phyloP scores from a whole-genome alignment of 2,113 vertebrate species.

The Murina feae region DNA sequence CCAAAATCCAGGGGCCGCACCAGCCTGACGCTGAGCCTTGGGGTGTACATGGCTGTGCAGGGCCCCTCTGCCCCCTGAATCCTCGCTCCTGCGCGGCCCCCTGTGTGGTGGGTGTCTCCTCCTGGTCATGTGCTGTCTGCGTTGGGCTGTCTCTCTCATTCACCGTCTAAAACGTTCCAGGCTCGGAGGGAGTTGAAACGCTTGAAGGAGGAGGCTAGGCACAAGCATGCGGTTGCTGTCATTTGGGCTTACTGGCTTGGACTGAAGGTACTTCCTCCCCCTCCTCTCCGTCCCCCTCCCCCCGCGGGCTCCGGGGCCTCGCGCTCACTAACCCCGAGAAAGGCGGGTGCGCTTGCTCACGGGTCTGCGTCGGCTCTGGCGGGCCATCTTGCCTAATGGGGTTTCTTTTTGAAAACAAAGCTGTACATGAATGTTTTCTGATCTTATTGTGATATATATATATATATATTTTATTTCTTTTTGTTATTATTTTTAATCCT shows the following conservation, averaged over 20 bases:
- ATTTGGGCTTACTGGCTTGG: constrained; percentile 99
- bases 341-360: constrained; percentile 14
- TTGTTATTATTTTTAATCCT: no score
- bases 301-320: constrained; percentile 64
- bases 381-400: constrained; percentile 39
- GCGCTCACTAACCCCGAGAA: constrained; percentile 76
- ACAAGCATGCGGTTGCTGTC: constrained; percentile 97
- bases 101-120: constrained; percentile 67
- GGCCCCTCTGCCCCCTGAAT: constrained; percentile 29
- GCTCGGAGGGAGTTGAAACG: constrained; percentile 97
- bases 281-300: constrained; percentile 71
- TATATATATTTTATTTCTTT: not conserved
- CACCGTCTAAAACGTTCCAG: constrained; percentile 89
- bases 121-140: constrained; percentile 77
- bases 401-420: constrained; percentile 14
- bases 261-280: constrained; percentile 92
- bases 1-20: not conserved
- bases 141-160: constrained; percentile 82
- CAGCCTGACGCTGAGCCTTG: fast-evolving
- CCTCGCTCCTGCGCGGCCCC: constrained; percentile 43
- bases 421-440: not conserved
- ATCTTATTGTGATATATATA: constrained; percentile 21
- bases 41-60: constrained; percentile 5
- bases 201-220: constrained; percentile 98
- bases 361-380: constrained; percentile 52